Evolutionary conservation across 2,797 vertebrate genomes (phyloP), one percentile per base, ranked within the genome.

Genomic region (Lateolabrax maculatus): DNA sequence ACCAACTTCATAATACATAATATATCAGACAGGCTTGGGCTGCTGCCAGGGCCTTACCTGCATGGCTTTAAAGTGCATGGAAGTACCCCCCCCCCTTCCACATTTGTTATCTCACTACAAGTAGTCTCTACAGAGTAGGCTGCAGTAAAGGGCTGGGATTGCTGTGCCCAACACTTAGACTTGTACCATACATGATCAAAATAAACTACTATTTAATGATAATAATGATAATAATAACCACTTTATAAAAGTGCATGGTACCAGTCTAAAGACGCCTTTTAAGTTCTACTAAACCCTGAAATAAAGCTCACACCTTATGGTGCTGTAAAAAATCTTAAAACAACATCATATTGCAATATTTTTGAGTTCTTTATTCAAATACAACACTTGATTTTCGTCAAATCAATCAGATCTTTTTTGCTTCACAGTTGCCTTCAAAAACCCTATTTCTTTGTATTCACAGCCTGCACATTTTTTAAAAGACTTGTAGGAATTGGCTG

Each of bases 21-120:
- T 84, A 77, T 69, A 63, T 61, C 60, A 71, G 79, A 63, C 58
- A 63, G 68, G 61, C 67, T 53, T 56, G 74, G 31, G 57, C 73
- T 83, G 79, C 79, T 70, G 72, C 53, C 70, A 51, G 66, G 49
- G 71, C 53, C 70, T 52, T 43, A 69, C 75, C 73, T 87, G 94
- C 92, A 93, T 93, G 93, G 84, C 85, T 91, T 87, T 64, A 83
- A 75, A 80, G 69, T 77, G 91, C 91, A 92, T 85, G 90, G 65
- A 76, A 48, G 46, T 49, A 68, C 27, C 0, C 49, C 7, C 36
- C 15, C 23, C 27, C 3, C 12, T 7, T 3, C 51, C 27, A 11
- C 43, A 51, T 34, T 34, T 23, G 72, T 80, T 86, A 87, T 90
- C 89, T 90, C 86, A 90, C 89, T 83, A 80, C 74, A 88, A 69